Evolutionary conservation across 2,113 vertebrate genomes (phyloP).

Genomic region (Austrofundulus limnaeus): DNA sequence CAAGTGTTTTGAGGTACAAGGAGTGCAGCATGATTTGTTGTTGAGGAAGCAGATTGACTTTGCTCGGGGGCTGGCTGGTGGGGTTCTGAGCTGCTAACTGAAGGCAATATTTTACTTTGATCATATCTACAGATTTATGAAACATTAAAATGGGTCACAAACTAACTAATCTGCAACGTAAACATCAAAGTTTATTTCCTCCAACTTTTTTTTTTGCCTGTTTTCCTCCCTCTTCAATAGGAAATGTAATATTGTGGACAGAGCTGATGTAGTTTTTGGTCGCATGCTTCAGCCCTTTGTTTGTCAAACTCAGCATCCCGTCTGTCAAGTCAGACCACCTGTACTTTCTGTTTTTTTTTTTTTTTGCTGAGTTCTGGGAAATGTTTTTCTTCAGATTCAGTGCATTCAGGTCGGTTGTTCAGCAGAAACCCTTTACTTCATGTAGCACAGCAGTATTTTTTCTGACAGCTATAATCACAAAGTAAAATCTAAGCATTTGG

Average conservation of each 20-base stretch:
- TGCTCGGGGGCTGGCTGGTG: too few species aligned
- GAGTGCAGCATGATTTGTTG: too few species aligned
- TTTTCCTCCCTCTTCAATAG: constrained; percentile 9
- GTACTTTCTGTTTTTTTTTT: constrained; percentile 23
- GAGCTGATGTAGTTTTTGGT: constrained; percentile 1
- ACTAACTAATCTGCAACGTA: background rate
- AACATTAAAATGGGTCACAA: too few species aligned
- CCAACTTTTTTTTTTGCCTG: constrained; percentile 5
- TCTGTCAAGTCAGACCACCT: constrained; percentile 47
- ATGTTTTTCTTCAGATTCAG: constrained; percentile 19
- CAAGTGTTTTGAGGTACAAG: too few species aligned
- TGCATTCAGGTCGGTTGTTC: constrained; percentile 33
- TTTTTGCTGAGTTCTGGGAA: constrained; percentile 27
- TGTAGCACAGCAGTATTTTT: constrained; percentile 15
- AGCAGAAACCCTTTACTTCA: constrained; percentile 8
- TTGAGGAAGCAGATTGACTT: too few species aligned
- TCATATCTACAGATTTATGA: too few species aligned
- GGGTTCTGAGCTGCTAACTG: too few species aligned
- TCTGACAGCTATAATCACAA: constrained; percentile 13
- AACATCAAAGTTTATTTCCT: background rate
- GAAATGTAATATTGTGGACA: constrained; percentile 4
- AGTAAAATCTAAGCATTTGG: constrained; percentile 28
- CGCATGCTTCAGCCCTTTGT: background rate
- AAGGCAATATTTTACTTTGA: too few species aligned
- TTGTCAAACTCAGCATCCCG: constrained; percentile 33